Base-by-base conservation (phyloP, 2,113 vertebrate genomes). In the Protobothrops flavoviridis region DNA sequence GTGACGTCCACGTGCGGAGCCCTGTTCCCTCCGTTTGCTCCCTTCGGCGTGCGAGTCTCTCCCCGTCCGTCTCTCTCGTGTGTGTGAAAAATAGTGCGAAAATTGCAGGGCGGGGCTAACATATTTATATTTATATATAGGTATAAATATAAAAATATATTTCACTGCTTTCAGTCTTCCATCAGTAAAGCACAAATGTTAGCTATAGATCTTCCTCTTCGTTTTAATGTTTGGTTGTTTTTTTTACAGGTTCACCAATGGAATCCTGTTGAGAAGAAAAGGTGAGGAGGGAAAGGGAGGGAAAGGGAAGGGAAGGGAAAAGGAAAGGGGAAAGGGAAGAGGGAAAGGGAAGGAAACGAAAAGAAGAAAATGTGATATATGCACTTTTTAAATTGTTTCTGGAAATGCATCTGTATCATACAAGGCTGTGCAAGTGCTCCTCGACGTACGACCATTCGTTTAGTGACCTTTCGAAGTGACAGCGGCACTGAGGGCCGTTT, bases 101-200 rank as follows among this genome's bases (percentile, higher is more conserved):
- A 96, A 93, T 57, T 53, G 2, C 94, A 95, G 94, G 52, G 97
- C 94, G 94, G 97, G 98, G 97, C 97, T 48, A 97, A 39, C 20
- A 52, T 29, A 23, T 97, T 99, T 74, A 33, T 74, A 33, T 39
- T 55, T 56, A 56, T 17, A 20, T 55, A 17, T 74, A 17, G 6
- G n/a, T 39, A 81, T 39, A 81, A 81, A 99, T 99, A 99, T 98
- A 99, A 99, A 99, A 99, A 99, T 99, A 99, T 98, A 99, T 98
- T 98, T 99, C 98, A 98, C 98, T 98, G 98, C 96, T 97, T 95
- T 97, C 95, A 98, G 98, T 97, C 96, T 97, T 98, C 98, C 98
- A 95, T 97, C 96, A 97, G 98, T 98, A 98, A 98, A 98, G 98
- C 98, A 98, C 98, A 98, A 98, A 97, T 95, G 97, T 98, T 95